Evolutionary conservation across 1,140 invertebrate species (phyloP).

Genomic region (Orchestia grillus): DNA sequence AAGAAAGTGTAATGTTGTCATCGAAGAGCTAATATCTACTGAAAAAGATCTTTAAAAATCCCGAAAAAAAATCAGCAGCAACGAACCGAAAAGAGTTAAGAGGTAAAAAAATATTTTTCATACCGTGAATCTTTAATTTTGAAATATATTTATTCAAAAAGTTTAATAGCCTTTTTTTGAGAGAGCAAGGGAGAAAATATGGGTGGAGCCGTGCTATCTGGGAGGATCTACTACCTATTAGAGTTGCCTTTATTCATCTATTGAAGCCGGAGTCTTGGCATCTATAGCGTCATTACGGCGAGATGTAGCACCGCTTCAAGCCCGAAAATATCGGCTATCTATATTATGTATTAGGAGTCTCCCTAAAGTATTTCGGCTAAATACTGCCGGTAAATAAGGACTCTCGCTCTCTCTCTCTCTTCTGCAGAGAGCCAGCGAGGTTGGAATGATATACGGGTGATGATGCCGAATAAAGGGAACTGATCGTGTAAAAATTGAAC

Average conservation of each 20-base stretch:
- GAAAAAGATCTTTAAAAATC: too few species aligned
- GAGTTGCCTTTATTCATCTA: slow-evolving; percentile 11
- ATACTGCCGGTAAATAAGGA: slow-evolving; percentile 20
- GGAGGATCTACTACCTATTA: neutral
- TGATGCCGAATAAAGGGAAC: neutral
- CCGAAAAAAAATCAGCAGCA: too few species aligned
- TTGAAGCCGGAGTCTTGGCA: neutral
- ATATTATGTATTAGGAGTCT: slow-evolving; percentile 46
- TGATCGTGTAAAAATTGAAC: neutral
- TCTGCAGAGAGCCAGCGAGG: neutral
- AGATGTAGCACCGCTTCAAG: slow-evolving; percentile 33
- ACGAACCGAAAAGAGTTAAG: too few species aligned
- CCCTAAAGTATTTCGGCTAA: slow-evolving; percentile 18
- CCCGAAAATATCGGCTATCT: slow-evolving; percentile 38
- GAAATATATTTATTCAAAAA: too few species aligned
- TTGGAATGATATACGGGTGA: neutral
- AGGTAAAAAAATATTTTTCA: too few species aligned
- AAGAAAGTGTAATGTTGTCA: too few species aligned
- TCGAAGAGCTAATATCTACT: too few species aligned
- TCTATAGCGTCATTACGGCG: slow-evolving; percentile 39
- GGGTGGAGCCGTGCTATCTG: neutral
- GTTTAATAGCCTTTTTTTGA: neutral
- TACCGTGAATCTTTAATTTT: too few species aligned
- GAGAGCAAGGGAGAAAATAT: neutral
- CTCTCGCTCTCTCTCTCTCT: neutral